Evolutionary conservation across 2,113 vertebrate genomes (phyloP).

Genomic region (Platysternon megacephalum): DNA sequence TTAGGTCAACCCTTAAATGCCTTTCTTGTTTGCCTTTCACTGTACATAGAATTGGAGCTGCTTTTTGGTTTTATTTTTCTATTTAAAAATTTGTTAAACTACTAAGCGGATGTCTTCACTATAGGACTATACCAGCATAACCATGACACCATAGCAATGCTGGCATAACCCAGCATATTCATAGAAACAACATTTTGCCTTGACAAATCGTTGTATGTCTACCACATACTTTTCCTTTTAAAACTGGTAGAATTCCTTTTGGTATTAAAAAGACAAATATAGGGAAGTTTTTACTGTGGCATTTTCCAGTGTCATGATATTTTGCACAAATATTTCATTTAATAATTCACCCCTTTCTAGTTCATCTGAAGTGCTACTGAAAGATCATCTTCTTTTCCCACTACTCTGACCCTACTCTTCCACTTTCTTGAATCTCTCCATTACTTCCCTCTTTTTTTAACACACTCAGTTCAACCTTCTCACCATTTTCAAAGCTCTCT

Average conservation of each 20-base stretch:
- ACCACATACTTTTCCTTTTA: background rate
- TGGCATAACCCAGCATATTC: background rate
- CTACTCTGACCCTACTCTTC: background rate
- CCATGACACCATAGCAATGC: background rate
- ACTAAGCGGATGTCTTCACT: fast-evolving
- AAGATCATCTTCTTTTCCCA: background rate
- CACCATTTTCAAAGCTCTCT: conserved; percentile 2
- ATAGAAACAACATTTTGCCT: fast-evolving
- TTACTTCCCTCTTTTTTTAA: background rate
- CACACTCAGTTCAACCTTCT: background rate
- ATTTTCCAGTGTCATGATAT: background rate
- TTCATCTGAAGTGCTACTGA: background rate
- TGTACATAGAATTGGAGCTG: background rate
- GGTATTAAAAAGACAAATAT: background rate
- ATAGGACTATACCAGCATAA: background rate
- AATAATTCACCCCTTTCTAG: background rate
- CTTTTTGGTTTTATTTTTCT: background rate
- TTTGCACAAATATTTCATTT: background rate
- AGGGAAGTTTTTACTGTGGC: background rate
- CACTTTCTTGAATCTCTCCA: background rate
- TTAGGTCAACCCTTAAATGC: background rate
- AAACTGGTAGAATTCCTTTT: background rate
- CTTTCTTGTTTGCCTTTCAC: background rate
- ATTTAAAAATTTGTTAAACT: background rate
- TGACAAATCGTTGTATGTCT: background rate